Base-by-base conservation (phyloP, 2,888 invertebrate species). In the Eupithecia insigniata region DNA sequence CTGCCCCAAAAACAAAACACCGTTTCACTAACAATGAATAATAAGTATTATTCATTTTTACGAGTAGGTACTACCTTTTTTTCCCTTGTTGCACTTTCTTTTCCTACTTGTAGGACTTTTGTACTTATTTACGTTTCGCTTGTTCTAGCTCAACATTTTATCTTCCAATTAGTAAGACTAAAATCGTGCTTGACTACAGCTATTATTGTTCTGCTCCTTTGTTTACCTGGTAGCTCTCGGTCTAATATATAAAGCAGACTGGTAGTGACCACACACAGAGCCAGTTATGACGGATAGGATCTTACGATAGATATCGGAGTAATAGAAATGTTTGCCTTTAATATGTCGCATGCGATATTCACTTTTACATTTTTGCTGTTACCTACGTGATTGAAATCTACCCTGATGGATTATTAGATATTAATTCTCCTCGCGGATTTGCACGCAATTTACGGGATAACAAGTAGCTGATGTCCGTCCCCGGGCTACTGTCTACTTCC, bases 221-320 rank as follows among this genome's bases (percentile, higher is more conserved):
- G 22, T 30, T 60, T 60, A 8, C 60, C 30, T 30, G 2, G 12
- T 60, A 8, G 30, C 60, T 60, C 22, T 55, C 26, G 55, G 22
- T 55, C 55, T 55, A 55, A 66, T 61, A 61, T 62, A 36, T 62
- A 67, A 67, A 61, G 72, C 30, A 43, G 39, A 70, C 61, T 70
- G 22, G 60, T 22, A n/a, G 30, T 71, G 68, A 43, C 74, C 74
- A 74, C 71, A 74, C 70, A 73, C 73, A 34, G 26, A 51, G 43
- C 61, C 70, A 51, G 72, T 73, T 61, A 55, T 36, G 58, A 62
- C 70, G 39, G 69, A 76, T 72, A 55, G 65, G 32, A 39, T 39
- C 36, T 67, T 6, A 39, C 26, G 1, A 26, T 55, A 14, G n/a
- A 22, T 36, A 64, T 26, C 34, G 32, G 4, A 64, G 64, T 36